A percentile compares a stretch with the other conserved stretches of the same genome.
Conservation (phyloP, 2,888 invertebrate species). For the Himalopsyche anomala region DNA sequence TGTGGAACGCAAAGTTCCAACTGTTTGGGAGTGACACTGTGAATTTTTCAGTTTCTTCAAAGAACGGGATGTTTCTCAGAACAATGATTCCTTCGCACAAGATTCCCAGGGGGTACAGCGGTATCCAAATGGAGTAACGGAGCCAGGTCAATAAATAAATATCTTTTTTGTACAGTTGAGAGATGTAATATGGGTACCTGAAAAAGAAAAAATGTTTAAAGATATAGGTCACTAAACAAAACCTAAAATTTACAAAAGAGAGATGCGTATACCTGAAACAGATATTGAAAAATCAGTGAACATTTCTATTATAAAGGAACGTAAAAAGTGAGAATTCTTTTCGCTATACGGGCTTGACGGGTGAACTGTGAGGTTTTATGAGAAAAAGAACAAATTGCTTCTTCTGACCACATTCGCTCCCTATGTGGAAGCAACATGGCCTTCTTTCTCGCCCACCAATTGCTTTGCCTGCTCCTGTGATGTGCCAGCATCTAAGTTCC, state of each 20-base stretch:
- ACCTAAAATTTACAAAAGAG: background rate
- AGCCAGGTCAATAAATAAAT: slow-evolving; percentile 91
- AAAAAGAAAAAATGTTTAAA: slow-evolving; percentile 64
- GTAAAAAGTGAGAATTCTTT: too few relatives aligned
- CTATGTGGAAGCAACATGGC: too few relatives aligned
- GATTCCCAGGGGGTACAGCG: slow-evolving; percentile 93
- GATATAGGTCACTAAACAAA: background rate
- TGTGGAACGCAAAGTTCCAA: slow-evolving; percentile 91
- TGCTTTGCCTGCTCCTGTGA: too few relatives aligned
- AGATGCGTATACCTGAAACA: too few relatives aligned
- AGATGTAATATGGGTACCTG: slow-evolving; percentile 95
- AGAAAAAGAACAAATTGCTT: background rate
- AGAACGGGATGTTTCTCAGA: slow-evolving; percentile 90
- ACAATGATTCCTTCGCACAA: slow-evolving; percentile 90
- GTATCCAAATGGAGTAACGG: slow-evolving; percentile 95
- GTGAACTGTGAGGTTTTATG: background rate
- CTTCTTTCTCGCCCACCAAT: too few relatives aligned
- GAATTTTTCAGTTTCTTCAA: slow-evolving; percentile 89
- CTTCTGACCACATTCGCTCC: background rate
- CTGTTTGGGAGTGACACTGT: slow-evolving; percentile 87
- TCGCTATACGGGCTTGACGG: too few relatives aligned
- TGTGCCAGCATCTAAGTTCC: too few relatives aligned
- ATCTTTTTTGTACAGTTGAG: slow-evolving; percentile 85
- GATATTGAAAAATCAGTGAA: too few relatives aligned
- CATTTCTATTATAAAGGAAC: too few relatives aligned